These are phyloP conservation scores for Reticulitermes lucifugus DNA, from an alignment of 2,888 invertebrate species.

Conservation along the genomic window DNA sequence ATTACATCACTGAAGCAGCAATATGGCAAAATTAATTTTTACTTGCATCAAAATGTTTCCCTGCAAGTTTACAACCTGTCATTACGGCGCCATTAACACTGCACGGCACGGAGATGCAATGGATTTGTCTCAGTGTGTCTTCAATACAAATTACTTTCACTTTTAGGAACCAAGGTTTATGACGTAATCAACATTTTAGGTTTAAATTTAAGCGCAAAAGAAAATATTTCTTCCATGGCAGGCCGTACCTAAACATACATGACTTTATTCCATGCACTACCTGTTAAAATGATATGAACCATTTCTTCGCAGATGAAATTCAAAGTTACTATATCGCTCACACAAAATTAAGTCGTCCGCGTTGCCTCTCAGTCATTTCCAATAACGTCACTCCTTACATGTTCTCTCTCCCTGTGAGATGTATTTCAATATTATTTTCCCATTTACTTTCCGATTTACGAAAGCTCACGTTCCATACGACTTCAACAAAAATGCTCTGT, in stretches of 20 bases:
- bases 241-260: background rate
- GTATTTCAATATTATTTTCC: too few relatives aligned
- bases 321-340: too few relatives aligned
- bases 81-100: background rate
- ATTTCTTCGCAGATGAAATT: too few relatives aligned
- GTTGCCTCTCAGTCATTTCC: too few relatives aligned
- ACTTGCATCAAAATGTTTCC: background rate
- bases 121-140: background rate
- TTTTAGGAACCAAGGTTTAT: background rate
- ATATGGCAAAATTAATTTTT: background rate
- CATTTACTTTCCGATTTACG: too few relatives aligned
- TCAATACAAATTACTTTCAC: background rate
- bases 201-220: background rate
- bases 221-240: background rate
- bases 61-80: background rate
- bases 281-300: too few relatives aligned
- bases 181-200: background rate
- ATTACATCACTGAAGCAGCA: background rate
- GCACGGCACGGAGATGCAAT: background rate
- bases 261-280: too few relatives aligned
- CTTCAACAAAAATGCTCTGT: too few relatives aligned
- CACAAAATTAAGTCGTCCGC: too few relatives aligned
- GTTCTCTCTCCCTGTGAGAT: too few relatives aligned
- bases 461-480: too few relatives aligned
- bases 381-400: too few relatives aligned